A percentile compares a stretch with the other conserved stretches of the same genome.
These are phyloP conservation scores for Scolopax rusticola DNA, from an alignment of 2,797 vertebrate species.

Conservation along the genomic window DNA sequence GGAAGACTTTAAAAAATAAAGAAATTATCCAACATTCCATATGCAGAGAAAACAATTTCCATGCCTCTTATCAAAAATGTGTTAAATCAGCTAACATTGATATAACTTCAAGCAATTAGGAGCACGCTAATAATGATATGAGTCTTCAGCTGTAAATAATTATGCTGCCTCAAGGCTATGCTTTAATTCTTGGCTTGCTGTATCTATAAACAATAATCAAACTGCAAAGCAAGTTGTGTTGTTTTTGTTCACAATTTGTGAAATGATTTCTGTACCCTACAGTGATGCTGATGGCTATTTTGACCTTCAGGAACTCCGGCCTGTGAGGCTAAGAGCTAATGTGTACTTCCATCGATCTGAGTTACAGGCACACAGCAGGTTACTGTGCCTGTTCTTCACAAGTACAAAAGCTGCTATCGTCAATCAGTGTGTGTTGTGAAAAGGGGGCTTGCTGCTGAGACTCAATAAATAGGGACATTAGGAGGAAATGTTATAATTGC, in stretches of 20 bases:
- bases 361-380: constrained; percentile 81
- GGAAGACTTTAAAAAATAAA: constrained; percentile 77
- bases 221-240: constrained; percentile 93
- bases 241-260: constrained; percentile 88
- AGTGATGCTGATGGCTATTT: constrained; percentile 91
- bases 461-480: constrained; percentile 89
- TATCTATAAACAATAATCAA: constrained; percentile 99
- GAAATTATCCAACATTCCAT: constrained; percentile 84
- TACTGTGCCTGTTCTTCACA: constrained; percentile 78
- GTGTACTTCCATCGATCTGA: constrained; percentile 88
- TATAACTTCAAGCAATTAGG: constrained; percentile 99
- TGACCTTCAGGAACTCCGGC: constrained; percentile 92
- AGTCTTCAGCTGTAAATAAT: constrained; percentile 99
- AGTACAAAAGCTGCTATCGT: constrained; percentile 80
- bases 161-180: constrained; percentile 96
- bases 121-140: constrained; percentile 99
- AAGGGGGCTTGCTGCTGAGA: constrained; percentile 84
- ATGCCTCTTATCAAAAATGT: constrained; percentile 90
- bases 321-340: constrained; percentile 84
- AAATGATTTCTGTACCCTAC: constrained; percentile 90
- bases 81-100: constrained; percentile 99
- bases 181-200: constrained; percentile 97
- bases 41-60: constrained; percentile 91
- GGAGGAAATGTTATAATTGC: constrained; percentile 87
- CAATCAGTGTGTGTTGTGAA: constrained; percentile 81